phyloP scores from a whole-genome alignment of 2,113 vertebrate species.

The Trogon melanurus region DNA sequence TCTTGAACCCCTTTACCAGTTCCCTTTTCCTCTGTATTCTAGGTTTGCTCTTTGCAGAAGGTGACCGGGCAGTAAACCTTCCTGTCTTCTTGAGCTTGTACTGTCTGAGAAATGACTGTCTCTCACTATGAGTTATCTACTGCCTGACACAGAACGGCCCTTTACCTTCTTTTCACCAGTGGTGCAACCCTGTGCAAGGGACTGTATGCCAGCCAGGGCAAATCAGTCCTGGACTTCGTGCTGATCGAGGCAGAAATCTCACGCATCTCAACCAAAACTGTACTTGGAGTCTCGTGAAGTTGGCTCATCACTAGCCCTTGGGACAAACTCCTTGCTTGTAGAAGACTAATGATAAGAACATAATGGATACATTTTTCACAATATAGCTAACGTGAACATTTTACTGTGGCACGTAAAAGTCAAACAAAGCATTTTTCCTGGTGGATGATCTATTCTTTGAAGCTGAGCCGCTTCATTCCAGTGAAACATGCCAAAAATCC shows the following conservation, averaged over 20 bases:
- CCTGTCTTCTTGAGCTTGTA: background rate
- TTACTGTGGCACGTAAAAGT: background rate
- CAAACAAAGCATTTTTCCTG: slow-evolving; percentile 21
- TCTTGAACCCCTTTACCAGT: background rate
- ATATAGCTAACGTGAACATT: background rate
- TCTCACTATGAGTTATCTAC: background rate
- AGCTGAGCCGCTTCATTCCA: background rate
- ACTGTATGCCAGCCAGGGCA: background rate
- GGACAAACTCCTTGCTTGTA: background rate
- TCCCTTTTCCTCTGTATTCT: background rate
- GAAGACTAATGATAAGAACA: background rate
- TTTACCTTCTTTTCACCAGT: background rate
- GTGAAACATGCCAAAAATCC: background rate
- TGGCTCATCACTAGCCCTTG: background rate
- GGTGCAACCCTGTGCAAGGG: background rate
- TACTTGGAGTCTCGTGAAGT: background rate
- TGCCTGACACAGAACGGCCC: background rate
- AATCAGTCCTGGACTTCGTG: background rate
- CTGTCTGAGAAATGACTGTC: background rate
- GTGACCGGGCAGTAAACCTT: background rate
- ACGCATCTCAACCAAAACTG: background rate
- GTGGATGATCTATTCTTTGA: background rate
- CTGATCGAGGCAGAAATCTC: background rate
- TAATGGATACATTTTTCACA: slow-evolving; percentile 27
- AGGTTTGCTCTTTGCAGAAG: background rate